Conservation (phyloP, 2,113 vertebrate species). For the Semicossyphus pulcher region DNA sequence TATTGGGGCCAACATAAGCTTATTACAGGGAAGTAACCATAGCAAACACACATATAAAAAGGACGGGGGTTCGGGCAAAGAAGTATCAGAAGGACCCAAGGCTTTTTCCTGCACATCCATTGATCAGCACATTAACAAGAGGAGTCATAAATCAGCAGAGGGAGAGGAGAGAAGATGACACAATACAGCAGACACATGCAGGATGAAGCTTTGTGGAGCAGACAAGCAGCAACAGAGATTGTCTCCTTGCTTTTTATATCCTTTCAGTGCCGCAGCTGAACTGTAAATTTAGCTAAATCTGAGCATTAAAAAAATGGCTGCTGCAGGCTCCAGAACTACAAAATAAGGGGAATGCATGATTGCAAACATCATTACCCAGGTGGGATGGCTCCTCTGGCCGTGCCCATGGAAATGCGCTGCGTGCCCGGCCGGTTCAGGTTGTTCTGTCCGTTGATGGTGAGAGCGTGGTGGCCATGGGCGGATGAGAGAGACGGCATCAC, state of each 20-base stretch:
- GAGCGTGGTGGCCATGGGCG: conserved; percentile 74
- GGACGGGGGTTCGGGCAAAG: conserved; percentile 7
- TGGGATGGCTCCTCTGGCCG: conserved; percentile 87
- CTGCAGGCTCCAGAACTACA: conserved; percentile 22
- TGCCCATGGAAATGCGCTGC: conserved; percentile 85
- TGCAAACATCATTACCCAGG: conserved; percentile 87
- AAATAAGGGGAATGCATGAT: conserved; percentile 1
- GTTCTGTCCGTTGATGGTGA: conserved; percentile 91
- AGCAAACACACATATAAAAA: conserved; percentile 44
- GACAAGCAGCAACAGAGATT: conserved; percentile 30
- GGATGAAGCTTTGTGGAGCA: conserved; percentile 39
- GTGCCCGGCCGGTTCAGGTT: conserved; percentile 94
- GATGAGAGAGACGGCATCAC: conserved; percentile 76
- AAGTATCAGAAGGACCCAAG: conserved; percentile 19
- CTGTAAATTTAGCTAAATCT: conserved; percentile 34
- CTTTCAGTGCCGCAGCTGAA: conserved; percentile 29
- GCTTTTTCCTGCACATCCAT: conserved; percentile 45
- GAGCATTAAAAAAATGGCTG: conserved; percentile 29
- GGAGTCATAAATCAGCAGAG: conserved; percentile 51
- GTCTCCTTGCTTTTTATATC: conserved; percentile 44
- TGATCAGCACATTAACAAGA: conserved; percentile 52
- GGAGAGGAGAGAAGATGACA: conserved; percentile 20
- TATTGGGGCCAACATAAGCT: conserved; percentile 69
- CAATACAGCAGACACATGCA: conserved; percentile 32
- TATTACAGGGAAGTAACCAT: conserved; percentile 60